A percentile compares a stretch with the other conserved stretches of the same genome.
phyloP scores from a whole-genome alignment of 2,113 vertebrate genomes.

The Trogon surrucura region DNA sequence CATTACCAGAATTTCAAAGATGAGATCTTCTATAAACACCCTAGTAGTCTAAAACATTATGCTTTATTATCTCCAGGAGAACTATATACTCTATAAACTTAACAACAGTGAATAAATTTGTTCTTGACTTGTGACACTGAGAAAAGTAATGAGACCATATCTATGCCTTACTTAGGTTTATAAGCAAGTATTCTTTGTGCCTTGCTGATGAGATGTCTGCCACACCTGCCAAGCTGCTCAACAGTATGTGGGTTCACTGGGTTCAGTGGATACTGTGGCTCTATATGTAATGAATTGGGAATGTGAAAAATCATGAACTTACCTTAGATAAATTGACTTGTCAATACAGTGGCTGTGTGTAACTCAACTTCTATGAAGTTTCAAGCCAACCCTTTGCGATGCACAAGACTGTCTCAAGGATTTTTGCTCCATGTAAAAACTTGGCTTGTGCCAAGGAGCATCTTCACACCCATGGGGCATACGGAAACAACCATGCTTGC shows the following conservation, averaged over 20 bases:
- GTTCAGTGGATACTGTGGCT: neutral
- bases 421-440: neutral
- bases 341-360: neutral
- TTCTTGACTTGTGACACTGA: neutral
- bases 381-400: neutral
- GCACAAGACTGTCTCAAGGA: neutral
- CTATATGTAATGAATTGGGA: rapidly evolving
- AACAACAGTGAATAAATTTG: constrained; percentile 16
- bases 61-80: constrained; percentile 26
- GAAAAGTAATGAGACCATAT: neutral
- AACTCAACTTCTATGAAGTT: neutral
- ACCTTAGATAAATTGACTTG: neutral
- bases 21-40: neutral
- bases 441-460: neutral
- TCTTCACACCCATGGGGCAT: neutral
- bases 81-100: neutral
- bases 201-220: neutral
- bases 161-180: neutral
- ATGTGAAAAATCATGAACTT: neutral
- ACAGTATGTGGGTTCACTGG: neutral
- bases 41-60: neutral
- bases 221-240: neutral
- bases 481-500: neutral
- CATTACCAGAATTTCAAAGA: constrained; percentile 17
- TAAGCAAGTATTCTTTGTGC: neutral